Base-by-base conservation (phyloP, 2,888 invertebrate species). In the Andrena fulva region DNA sequence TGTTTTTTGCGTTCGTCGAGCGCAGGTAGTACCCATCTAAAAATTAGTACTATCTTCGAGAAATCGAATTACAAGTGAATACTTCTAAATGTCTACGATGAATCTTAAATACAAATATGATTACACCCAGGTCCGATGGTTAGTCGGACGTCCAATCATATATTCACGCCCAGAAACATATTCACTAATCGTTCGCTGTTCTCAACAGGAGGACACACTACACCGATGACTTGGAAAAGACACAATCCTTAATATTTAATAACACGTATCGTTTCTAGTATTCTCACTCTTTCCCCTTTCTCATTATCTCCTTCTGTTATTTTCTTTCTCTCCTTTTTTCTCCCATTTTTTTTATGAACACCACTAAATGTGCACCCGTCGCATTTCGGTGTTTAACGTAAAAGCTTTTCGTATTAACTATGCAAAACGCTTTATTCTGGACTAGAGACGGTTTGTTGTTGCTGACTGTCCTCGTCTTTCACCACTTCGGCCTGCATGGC, bases 401-500 rank as follows among this genome's bases (percentile, higher is more conserved):
- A 72, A 67, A 77, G 80, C 77, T 74, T 76, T 42, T 54, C 31
- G n/a, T 77, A 87, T 87, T 77, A 87, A 85, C 85, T 85, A 85
- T 80, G 79, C 64, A 82, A 79, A 83, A 77, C 69, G 76, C 56
- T 90, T 92, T 92, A 93, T 91, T 94, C 93, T 72, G 94, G 93
- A 90, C 93, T 93, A 88, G 93, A 93, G 68, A 96, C 97, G 33
- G 91, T 90, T 85, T 92, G 92, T 81, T 91, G 91, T 85, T 94
- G 93, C 77, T 93, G 92, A 79, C 93, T 93, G 84, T 94, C 94
- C 82, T 94, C 94, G 64, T 94, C 93, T 87, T 93, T 93, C 42
- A 93, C 89, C 66, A 92, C 90, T 70, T 92, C 94, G 77, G 95
- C 95, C 91, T 96, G 97, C 96, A 97, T 97, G 74, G 97, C 97